Evolutionary conservation across 2,888 invertebrate genomes (phyloP), one percentile per base, ranked within the genome.

Genomic region (Hoplodrina blanda): DNA sequence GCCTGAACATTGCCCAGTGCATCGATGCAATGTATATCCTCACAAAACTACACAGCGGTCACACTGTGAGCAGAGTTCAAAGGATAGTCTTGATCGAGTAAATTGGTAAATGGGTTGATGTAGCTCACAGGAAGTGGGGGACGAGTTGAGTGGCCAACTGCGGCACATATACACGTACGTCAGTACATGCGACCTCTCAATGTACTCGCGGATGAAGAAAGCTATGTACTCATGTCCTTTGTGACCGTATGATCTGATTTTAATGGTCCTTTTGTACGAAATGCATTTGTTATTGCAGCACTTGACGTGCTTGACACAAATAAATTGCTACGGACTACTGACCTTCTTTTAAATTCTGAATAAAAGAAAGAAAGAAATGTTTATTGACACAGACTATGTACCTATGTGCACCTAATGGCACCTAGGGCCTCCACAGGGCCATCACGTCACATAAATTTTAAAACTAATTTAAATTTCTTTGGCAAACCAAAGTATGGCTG

Each of bases 101-200:
- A 93, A 94, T 93, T 93, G 93, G 86, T 93, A 93, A 93, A 92
- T 93, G 87, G 87, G 84, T 73, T 84, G 86, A 76, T 63, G 71
- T 72, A 73, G 84, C 82, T 86, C 87, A 87, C 93, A 92, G 94
- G 94, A 94, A 91, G 90, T 90, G 90, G 93, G 92, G 92, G 85
- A 78, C 80, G 82, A 84, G 84, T 84, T 85, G 83, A 87, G 73
- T 73, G 76, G 74, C 82, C 78, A 74, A 75, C 82, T 75, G 50
- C 72, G 56, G 63, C 65, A 53, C 50, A 73, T 66, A 62, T 55
- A 64, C 49, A 56, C 54, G 49, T 46, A 59, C 37, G 52, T 53
- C 37, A 41, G 65, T 76, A 66, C 62, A 66, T 11, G 63, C 62
- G 64, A 69, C 62, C 52, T 55, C 41, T 46, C 44, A 66, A n/a